phyloP scores from a whole-genome alignment of 1,140 invertebrate species.

The Tenebrio molitor region DNA sequence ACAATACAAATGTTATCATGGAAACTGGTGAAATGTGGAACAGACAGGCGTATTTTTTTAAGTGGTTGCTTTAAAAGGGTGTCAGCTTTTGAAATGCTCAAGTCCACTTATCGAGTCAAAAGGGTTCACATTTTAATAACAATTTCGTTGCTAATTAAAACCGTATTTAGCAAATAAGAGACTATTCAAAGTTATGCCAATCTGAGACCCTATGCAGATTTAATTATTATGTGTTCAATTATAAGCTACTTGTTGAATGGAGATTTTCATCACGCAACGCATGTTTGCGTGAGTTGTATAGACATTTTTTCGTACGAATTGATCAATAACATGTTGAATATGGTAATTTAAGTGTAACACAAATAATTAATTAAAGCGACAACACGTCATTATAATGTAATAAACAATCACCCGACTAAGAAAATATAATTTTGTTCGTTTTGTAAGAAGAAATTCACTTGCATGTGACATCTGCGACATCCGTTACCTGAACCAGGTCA shows the following conservation, averaged over 20 bases:
- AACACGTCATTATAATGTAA: neutral
- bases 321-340: constrained; percentile 36
- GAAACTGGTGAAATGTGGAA: constrained; percentile 4
- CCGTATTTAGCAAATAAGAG: constrained; percentile 30
- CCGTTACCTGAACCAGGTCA: constrained; percentile 29
- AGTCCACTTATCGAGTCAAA: constrained; percentile 4
- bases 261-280: constrained; percentile 30
- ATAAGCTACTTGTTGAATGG: constrained; percentile 37
- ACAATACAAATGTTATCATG: constrained; percentile 24
- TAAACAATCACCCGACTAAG: neutral
- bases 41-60: constrained; percentile 35
- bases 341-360: constrained; percentile 27
- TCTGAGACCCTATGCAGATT: constrained; percentile 27
- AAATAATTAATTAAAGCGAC: constrained; percentile 21
- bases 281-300: constrained; percentile 5
- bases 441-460: neutral
- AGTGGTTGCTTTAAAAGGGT: constrained; percentile 22
- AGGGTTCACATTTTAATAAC: constrained; percentile 7
- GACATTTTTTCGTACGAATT: constrained; percentile 14
- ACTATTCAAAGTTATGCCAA: constrained; percentile 28
- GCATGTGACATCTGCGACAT: constrained; percentile 1
- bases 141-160: constrained; percentile 8
- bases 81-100: constrained; percentile 23
- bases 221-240: constrained; percentile 35
- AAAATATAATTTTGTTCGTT: constrained; percentile 1